These are phyloP conservation scores for Cassiopea xamachana DNA, from an alignment of 30 jellyfish, hydroid and myxozoan species.

Conservation along the genomic window DNA sequence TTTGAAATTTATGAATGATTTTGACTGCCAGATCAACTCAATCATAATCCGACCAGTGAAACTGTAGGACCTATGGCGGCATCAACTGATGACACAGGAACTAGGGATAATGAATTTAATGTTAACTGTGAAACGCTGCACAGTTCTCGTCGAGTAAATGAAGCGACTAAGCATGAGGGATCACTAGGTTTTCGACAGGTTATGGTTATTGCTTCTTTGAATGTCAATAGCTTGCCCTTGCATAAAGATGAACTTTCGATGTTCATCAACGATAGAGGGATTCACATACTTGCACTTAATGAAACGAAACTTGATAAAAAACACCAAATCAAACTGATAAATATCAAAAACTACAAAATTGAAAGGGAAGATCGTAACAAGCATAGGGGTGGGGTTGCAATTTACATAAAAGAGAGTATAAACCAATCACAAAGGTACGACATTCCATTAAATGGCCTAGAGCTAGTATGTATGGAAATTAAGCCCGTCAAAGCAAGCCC, in stretches of 20 bases:
- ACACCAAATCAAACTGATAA: conserved; percentile 27
- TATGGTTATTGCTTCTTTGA: conserved; percentile 51
- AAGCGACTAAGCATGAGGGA: conserved; percentile 46
- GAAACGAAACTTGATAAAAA: conserved; percentile 58
- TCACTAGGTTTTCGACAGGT: conserved; percentile 61
- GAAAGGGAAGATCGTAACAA: conserved; percentile 49
- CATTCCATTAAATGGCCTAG: conserved; percentile 43
- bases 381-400: conserved; percentile 71
- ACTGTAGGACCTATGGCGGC: conserved; percentile 24
- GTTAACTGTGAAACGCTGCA: conserved; percentile 48
- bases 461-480: conserved; percentile 36
- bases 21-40: conserved; percentile 28
- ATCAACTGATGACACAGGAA: conserved; percentile 54
- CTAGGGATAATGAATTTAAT: conserved; percentile 39
- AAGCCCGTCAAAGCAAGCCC: conserved; percentile 51
- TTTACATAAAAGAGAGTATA: conserved; percentile 51
- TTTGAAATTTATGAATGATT: conserved; percentile 20
- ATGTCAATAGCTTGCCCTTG: conserved; percentile 55
- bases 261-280: conserved; percentile 42
- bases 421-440: conserved; percentile 45
- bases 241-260: conserved; percentile 33
- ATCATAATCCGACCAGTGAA: conserved; percentile 53
- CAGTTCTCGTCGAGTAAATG: conserved; percentile 64
- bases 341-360: conserved; percentile 23
- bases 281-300: conserved; percentile 65